phyloP scores from a whole-genome alignment of 2,888 invertebrate genomes.

The Chorisops tibialis region DNA sequence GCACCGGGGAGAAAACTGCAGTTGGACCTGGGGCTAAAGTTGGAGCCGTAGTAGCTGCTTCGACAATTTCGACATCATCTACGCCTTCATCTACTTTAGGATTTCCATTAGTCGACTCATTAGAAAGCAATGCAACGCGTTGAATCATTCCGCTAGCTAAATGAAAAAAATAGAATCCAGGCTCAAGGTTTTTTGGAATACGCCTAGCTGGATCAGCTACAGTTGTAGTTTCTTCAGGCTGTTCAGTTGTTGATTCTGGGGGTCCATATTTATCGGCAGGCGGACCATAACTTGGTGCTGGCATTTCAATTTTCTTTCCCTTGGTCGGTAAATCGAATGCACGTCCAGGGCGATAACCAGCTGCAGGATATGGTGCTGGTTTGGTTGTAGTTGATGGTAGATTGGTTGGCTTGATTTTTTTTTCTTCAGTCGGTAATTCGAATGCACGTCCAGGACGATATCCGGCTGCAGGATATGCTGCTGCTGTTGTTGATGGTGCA shows the following conservation, averaged over 20 bases:
- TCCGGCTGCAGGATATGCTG: constrained; percentile 22
- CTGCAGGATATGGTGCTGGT: neutral
- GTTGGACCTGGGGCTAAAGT: neutral
- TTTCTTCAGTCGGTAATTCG: constrained; percentile 20
- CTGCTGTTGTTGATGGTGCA: neutral
- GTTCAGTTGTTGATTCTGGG: neutral
- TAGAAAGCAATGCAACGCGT: neutral
- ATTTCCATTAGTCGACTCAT: neutral
- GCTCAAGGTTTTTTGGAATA: neutral
- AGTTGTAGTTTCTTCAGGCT: neutral
- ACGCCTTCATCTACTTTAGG: neutral
- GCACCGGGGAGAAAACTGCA: neutral
- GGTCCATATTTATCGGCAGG: constrained; percentile 13
- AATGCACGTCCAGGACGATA: constrained; percentile 26
- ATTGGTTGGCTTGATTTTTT: too few species aligned
- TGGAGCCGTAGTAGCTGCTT: neutral
- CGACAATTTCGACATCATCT: constrained; percentile 11
- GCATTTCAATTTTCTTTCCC: neutral
- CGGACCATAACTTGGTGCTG: constrained; percentile 11
- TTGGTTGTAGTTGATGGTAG: neutral
- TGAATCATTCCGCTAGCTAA: constrained; percentile 3
- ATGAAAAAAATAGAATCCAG: constrained; percentile 9
- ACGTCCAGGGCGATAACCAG: too few species aligned
- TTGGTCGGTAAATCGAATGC: too few species aligned
- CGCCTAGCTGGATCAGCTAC: neutral